phyloP scores from a whole-genome alignment of 2,888 invertebrate genomes.

The Plebejus argus region DNA sequence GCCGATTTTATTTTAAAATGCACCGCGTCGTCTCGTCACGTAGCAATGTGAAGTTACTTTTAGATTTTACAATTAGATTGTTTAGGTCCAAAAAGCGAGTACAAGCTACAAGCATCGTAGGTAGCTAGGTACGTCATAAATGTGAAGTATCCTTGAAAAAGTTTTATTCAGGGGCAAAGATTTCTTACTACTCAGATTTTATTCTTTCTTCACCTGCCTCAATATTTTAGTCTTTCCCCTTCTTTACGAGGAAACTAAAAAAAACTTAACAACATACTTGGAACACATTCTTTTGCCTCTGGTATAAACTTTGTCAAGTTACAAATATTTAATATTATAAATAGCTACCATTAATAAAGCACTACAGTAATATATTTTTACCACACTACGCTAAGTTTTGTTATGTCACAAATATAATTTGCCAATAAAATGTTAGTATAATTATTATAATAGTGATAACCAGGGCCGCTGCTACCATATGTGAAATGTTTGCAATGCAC shows the following conservation, averaged over 20 bases:
- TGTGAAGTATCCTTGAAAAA: background rate
- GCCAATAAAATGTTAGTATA: background rate
- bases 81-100: background rate
- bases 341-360: slow-evolving; percentile 11
- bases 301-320: background rate
- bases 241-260: background rate
- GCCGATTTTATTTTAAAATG: too few relatives aligned
- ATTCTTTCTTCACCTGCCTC: background rate
- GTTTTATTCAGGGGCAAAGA: background rate
- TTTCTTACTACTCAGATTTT: background rate
- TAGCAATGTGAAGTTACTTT: background rate
- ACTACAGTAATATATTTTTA: slow-evolving; percentile 11
- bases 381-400: background rate
- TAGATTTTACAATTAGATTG: background rate
- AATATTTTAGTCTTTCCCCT: background rate
- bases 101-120: background rate
- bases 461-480: too few relatives aligned
- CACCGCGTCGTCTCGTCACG: too few relatives aligned
- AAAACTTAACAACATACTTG: background rate
- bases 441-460: too few relatives aligned
- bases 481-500: too few relatives aligned
- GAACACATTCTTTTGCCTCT: background rate
- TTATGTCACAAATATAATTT: background rate
- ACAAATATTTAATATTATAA: background rate
- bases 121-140: background rate